Conservation (phyloP, 2,888 invertebrate genomes). For the Pammene fasciana region DNA sequence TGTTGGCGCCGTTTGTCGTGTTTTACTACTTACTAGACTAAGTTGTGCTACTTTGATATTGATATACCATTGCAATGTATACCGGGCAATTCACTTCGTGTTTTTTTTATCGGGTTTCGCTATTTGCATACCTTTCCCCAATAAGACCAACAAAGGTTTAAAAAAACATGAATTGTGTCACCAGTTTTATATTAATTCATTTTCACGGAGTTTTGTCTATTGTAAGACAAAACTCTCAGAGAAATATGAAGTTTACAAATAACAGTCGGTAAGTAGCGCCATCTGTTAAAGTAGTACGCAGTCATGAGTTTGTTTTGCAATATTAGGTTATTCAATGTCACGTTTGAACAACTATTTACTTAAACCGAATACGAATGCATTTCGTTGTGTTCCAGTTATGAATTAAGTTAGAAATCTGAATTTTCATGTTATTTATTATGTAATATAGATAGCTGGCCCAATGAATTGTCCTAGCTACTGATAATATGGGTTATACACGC, state of each 20-base stretch:
- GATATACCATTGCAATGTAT: not conserved
- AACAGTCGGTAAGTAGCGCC: conserved; percentile 4
- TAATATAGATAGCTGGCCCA: conserved; percentile 37
- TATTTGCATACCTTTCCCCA: too few relatives aligned
- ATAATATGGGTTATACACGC: conserved; percentile 24
- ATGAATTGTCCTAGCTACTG: conserved; percentile 18
- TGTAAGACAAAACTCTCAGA: not conserved
- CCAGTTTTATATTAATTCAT: not conserved
- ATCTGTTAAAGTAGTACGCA: conserved; percentile 2
- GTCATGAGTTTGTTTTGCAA: conserved; percentile 30
- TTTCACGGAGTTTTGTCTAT: not conserved
- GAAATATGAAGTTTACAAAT: not conserved
- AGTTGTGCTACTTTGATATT: not conserved
- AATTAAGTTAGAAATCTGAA: conserved; percentile 51
- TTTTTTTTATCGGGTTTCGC: too few relatives aligned
- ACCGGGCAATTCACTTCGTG: too few relatives aligned
- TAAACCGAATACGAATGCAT: conserved; percentile 48
- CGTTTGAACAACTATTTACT: conserved; percentile 34
- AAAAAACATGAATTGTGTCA: not conserved
- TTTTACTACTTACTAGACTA: conserved; percentile 1
- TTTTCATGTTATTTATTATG: conserved; percentile 40
- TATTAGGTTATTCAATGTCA: conserved; percentile 27
- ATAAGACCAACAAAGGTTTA: too few relatives aligned
- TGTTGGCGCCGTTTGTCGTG: conserved; percentile 31
- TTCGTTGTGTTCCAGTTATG: conserved; percentile 53